Percentiles rank a stretch among this genome's conserved stretches.
Conservation (phyloP, 2,888 invertebrate species). For the Hedychridium roseum region DNA sequence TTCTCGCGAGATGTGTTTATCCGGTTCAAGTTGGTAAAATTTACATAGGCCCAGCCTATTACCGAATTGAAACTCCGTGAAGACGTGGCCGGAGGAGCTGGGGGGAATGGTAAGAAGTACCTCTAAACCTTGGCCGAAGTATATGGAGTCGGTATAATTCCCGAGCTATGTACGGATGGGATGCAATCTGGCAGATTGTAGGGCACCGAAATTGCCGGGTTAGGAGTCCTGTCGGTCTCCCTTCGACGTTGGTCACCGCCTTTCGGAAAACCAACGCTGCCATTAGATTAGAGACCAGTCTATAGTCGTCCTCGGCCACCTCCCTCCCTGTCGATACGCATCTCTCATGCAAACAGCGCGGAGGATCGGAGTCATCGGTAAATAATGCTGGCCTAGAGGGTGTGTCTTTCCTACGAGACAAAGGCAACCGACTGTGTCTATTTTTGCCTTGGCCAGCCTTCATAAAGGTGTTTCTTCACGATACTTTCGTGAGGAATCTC, state of each 20-base stretch:
- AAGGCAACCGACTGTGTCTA: slow-evolving; percentile 30
- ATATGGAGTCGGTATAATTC: slow-evolving; percentile 28
- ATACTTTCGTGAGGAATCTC: too few relatives aligned
- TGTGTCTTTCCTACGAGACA: slow-evolving; percentile 28
- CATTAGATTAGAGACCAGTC: slow-evolving; percentile 30
- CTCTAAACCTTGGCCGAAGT: slow-evolving; percentile 8
- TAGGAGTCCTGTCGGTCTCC: slow-evolving; percentile 11
- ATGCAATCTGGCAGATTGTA: slow-evolving; percentile 53
- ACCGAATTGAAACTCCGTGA: slow-evolving; percentile 18
- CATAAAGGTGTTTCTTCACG: too few relatives aligned
- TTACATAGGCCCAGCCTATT: slow-evolving; percentile 9
- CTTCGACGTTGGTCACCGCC: slow-evolving; percentile 1
- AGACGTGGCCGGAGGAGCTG: slow-evolving; percentile 12
- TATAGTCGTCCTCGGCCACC: background rate
- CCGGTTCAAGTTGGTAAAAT: too few relatives aligned
- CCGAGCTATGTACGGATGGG: slow-evolving; percentile 33
- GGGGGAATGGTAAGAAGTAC: too few relatives aligned
- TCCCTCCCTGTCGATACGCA: background rate
- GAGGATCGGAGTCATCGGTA: slow-evolving; percentile 28
- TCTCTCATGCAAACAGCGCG: slow-evolving; percentile 15
- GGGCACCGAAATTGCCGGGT: slow-evolving; percentile 56
- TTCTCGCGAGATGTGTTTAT: background rate
- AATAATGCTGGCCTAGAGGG: slow-evolving; percentile 30
- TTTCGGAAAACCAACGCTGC: slow-evolving; percentile 43
- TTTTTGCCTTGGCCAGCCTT: slow-evolving; percentile 35